Evolutionary conservation across 2,888 invertebrate genomes (phyloP).

Genomic region (Steromphala cineraria): DNA sequence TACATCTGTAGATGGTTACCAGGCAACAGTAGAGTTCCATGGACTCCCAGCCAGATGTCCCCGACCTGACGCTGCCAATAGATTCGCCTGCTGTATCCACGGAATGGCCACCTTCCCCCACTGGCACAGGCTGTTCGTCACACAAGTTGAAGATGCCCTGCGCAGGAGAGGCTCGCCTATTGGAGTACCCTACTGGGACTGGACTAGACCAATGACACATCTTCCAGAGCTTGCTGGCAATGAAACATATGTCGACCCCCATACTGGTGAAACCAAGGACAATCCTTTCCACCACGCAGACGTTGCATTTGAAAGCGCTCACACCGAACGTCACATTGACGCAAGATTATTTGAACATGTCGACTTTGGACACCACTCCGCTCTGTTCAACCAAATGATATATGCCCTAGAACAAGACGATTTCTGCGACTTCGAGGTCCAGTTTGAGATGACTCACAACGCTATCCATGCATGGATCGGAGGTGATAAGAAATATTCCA

Average conservation of each 20-base stretch:
- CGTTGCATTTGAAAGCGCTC: neutral
- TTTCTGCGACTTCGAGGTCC: conserved; percentile 46
- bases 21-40: conserved; percentile 46
- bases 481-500: conserved; percentile 27
- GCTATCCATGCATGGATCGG: conserved; percentile 28
- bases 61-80: conserved; percentile 33
- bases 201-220: conserved; percentile 31
- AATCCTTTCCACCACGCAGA: conserved; percentile 23
- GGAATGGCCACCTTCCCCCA: conserved; percentile 45
- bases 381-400: conserved; percentile 35
- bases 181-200: conserved; percentile 49
- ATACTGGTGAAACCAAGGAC: conserved; percentile 4
- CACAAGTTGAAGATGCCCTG: conserved; percentile 42
- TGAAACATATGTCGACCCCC: conserved; percentile 22
- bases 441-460: conserved; percentile 32
- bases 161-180: conserved; percentile 35
- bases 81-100: conserved; percentile 42
- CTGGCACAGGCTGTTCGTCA: conserved; percentile 45
- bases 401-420: conserved; percentile 42
- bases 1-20: conserved; percentile 40
- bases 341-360: conserved; percentile 22
- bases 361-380: conserved; percentile 21
- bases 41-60: conserved; percentile 43
- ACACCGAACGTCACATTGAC: neutral
- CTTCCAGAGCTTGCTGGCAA: conserved; percentile 23